These are phyloP conservation scores for Thalassophryne amazonica DNA, from an alignment of 2,797 vertebrate species.

Conservation along the genomic window DNA sequence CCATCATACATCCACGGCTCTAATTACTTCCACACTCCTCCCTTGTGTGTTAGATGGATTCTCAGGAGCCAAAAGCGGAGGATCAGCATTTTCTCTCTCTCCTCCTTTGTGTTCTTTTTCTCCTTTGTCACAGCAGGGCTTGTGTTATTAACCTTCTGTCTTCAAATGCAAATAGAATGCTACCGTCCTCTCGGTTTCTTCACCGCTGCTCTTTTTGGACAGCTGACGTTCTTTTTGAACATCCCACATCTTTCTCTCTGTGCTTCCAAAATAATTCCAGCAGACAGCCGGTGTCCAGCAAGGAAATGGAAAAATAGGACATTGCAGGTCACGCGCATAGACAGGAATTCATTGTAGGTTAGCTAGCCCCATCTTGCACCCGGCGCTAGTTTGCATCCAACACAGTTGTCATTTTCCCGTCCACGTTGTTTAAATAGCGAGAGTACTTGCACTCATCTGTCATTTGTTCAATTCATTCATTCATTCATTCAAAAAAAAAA, in stretches of 20 bases:
- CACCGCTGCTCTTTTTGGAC: conserved; percentile 41
- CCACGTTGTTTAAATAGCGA: too few species aligned
- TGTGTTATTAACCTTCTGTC: conserved; percentile 79
- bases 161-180: conserved; percentile 71
- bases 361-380: too few species aligned
- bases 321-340: conserved; percentile 4
- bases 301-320: conserved; percentile 6
- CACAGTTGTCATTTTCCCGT: too few species aligned
- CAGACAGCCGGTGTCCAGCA: conserved; percentile 13
- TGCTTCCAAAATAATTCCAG: conserved; percentile 39
- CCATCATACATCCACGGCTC: conserved; percentile 61
- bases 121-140: conserved; percentile 66
- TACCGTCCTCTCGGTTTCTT: conserved; percentile 17
- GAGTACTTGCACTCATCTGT: too few species aligned
- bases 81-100: conserved; percentile 72
- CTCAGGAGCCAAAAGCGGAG: conserved; percentile 62
- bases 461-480: too few species aligned
- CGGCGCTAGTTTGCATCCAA: too few species aligned
- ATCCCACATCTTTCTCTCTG: conserved; percentile 30
- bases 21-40: conserved; percentile 69
- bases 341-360: too few species aligned
- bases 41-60: conserved; percentile 64
- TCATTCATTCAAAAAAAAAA: too few species aligned
- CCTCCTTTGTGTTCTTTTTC: conserved; percentile 54
- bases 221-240: conserved; percentile 47